Evolutionary conservation across 2,888 invertebrate genomes (phyloP), one percentile per base, ranked within the genome.

Genomic region (Endomychus coccineus): DNA sequence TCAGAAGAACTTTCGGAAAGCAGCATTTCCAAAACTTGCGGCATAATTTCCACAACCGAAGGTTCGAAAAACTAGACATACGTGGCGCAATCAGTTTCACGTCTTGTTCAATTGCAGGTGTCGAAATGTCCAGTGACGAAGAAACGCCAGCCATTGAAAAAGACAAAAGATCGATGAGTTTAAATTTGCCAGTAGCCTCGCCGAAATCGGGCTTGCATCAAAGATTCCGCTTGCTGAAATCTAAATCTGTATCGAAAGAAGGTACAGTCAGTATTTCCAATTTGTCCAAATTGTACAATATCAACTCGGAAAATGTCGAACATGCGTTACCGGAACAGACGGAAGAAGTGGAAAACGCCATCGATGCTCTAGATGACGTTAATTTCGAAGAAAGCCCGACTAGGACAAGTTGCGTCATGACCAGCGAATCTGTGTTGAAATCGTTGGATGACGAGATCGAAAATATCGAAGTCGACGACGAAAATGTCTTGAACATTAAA

Each of bases 1-100:
- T 79, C 80, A 0, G 76, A 75, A 47, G 74, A 74, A 41, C 42
- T 63, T 10, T 66, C 66, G 2, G 67, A 67, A 44, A 66, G 66
- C 43, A 66, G 66, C 38, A 61, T 66, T 40, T 64, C 64, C 0
- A 60, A 54, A 43, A 66, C 66, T 38, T 65, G 64, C 39, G 66
- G 64, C 3, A 51, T 61, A 21, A 44, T 60, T 12, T 65, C 64
- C 1, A 66, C 66, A 1, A 65, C 64, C 7, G 66, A 66, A 59
- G 66, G 64, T 62, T 43, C 30, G 29, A 6, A 5, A 7, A 7
- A 7, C 19, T 19, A 19, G 7, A 19, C 5, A 7, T 19, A 7
- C 19, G 7, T 7, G 7, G 5, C n/a, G n/a, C n/a, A n/a, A n/a
- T n/a, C n/a, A n/a, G n/a, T n/a, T n/a, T n/a, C n/a, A n/a, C n/a